These are phyloP conservation scores for Neodiprion virginianus DNA, from an alignment of 1,140 invertebrate genomes.

Conservation along the genomic window DNA sequence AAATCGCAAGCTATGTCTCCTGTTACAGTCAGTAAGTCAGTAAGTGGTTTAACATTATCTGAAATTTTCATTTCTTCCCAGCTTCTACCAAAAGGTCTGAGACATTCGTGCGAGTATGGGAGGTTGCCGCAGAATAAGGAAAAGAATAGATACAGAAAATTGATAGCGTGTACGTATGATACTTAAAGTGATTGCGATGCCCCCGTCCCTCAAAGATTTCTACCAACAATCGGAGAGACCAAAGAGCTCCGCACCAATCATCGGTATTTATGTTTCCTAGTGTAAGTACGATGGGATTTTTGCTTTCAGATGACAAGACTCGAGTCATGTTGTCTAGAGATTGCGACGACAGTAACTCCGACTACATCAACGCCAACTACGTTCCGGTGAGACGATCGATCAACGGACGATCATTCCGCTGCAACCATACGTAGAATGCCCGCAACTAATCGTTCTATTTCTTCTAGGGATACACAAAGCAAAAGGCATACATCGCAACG, in stretches of 20 bases:
- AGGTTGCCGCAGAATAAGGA: conserved; percentile 66
- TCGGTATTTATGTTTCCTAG: too few relatives aligned
- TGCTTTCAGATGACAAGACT: conserved; percentile 67
- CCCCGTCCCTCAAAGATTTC: neutral
- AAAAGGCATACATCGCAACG: conserved; percentile 93
- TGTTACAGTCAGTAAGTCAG: too few relatives aligned
- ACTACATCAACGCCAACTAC: conserved; percentile 98
- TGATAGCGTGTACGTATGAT: conserved; percentile 69
- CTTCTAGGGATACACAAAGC: conserved; percentile 90
- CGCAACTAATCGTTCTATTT: neutral
- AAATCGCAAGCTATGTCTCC: too few relatives aligned
- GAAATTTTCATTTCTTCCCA: conserved; percentile 17
- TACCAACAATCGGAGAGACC: neutral
- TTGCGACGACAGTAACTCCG: conserved; percentile 66
- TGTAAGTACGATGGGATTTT: neutral
- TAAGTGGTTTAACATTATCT: too few relatives aligned
- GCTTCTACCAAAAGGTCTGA: conserved; percentile 42
- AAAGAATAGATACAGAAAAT: conserved; percentile 79
- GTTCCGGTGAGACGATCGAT: conserved; percentile 69
- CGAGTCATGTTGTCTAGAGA: conserved; percentile 70
- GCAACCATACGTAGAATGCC: too few relatives aligned
- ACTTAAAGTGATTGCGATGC: too few relatives aligned
- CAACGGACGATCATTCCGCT: neutral
- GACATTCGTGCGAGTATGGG: conserved; percentile 41
- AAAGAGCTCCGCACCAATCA: too few relatives aligned